Conservation (phyloP, 1,140 invertebrate genomes). For the Dendrolimus kikuchii region DNA sequence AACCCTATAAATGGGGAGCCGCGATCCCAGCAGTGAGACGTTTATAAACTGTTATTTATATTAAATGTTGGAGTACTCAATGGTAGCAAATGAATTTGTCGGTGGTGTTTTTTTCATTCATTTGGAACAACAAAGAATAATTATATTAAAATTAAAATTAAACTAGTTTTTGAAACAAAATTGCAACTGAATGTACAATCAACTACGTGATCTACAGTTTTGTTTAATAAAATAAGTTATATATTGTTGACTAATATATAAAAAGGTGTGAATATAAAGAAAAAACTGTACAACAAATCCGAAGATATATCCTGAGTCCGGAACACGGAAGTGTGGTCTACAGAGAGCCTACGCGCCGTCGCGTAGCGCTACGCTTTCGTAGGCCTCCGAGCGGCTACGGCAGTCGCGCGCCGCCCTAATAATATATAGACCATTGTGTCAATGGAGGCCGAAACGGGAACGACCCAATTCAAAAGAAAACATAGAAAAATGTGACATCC, state of each 20-base stretch:
- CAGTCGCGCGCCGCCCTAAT: slow-evolving; percentile 34
- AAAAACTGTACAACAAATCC: slow-evolving; percentile 17
- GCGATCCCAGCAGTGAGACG: too few relatives aligned
- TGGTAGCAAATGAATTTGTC: too few relatives aligned
- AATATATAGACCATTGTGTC: slow-evolving; percentile 53
- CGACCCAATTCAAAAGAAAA: slow-evolving; percentile 7
- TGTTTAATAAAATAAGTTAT: too few relatives aligned
- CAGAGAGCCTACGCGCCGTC: slow-evolving; percentile 33
- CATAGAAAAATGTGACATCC: slow-evolving; percentile 25
- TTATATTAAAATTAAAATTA: too few relatives aligned
- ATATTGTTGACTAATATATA: background rate
- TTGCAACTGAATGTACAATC: too few relatives aligned
- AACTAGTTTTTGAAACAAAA: too few relatives aligned
- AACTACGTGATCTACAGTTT: too few relatives aligned
- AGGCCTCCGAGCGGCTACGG: slow-evolving; percentile 56
- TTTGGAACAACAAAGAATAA: too few relatives aligned
- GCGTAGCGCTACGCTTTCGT: slow-evolving; percentile 55
- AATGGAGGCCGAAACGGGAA: slow-evolving; percentile 11
- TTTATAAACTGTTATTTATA: too few relatives aligned
- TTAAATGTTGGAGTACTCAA: too few relatives aligned
- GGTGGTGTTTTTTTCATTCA: too few relatives aligned
- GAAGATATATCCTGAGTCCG: slow-evolving; percentile 32
- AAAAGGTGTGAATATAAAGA: background rate
- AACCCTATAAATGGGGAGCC: too few relatives aligned
- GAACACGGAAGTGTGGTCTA: slow-evolving; percentile 41